Base-by-base conservation (phyloP, 2,797 vertebrate genomes). In the Triplophysa bombifrons region DNA sequence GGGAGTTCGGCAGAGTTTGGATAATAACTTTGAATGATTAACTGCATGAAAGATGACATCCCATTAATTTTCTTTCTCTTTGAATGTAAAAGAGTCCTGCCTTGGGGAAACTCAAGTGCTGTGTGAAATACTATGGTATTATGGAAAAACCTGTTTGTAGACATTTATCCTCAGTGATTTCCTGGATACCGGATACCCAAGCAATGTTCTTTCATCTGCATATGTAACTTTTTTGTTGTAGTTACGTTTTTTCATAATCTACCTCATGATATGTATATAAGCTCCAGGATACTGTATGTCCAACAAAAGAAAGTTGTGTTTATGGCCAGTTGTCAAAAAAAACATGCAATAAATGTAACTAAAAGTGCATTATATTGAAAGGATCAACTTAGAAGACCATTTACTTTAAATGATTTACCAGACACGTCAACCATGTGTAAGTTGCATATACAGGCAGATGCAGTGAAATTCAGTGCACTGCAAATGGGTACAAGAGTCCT, bases 211-310 rank as follows among this genome's bases (percentile, higher is more conserved):
- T 76, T 66, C 19, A 65, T 75, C 30, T 74, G n/a, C 14, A 65
- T 50, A 41, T 50, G 20, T 34, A 67, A 22, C 60, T 20, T 65
- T 51, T 10, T 65, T 76, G 30, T 30, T 48, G 2, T 1, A 58
- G 38, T n/a, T 12, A 70, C 70, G 58, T 10, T 22, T 82, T 56
- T 38, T 20, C 63, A 76, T 80, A n/a, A 61, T 55, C 77, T 82
- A 84, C 83, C 81, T 85, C 84, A 60, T 82, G 22, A 25, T 65
- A 50, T 72, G n/a, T 55, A 75, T 20, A 34, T 7, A 48, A 12
- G 51, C 16, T 51, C 13, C 50, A 51, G 50, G 19, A 53, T 17
- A 50, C 46, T 2, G 0, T 63, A 10, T 69, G 16, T 69, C 51
- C 53, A 72, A 56, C 10, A 14, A 55, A 68, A 69, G 51, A 8